A percentile compares a stretch with the other conserved stretches of the same genome.
phyloP scores from a whole-genome alignment of 2,797 vertebrate species.

The Aldrovandia affinis region DNA sequence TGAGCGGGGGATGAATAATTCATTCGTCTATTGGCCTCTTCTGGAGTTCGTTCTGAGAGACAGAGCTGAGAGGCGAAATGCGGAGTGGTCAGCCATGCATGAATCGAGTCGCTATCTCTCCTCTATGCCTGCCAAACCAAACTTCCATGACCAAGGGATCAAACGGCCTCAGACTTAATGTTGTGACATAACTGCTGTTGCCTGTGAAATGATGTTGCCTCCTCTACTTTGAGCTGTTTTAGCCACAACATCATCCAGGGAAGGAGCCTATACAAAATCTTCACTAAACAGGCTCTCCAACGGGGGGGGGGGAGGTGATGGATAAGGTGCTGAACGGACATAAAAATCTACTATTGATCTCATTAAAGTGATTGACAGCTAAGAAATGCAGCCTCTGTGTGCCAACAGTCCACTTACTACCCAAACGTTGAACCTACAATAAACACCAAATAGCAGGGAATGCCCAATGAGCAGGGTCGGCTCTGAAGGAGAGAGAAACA shows the following conservation, averaged over 20 bases:
- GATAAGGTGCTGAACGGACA: background rate
- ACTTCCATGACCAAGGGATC: conserved; percentile 43
- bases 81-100: conserved; percentile 42
- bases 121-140: conserved; percentile 37
- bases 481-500: background rate
- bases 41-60: conserved; percentile 28
- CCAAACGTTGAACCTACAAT: background rate
- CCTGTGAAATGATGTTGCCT: background rate
- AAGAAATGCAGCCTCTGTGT: background rate
- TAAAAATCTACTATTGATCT: background rate
- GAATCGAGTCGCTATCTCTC: conserved; percentile 39
- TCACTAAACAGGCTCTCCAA: background rate
- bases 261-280: background rate
- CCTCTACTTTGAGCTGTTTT: background rate
- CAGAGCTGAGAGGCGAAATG: background rate
- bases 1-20: conserved; percentile 54
- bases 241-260: conserved; percentile 12
- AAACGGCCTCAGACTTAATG: conserved; percentile 27
- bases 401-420: background rate
- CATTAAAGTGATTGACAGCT: background rate
- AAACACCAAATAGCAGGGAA: background rate
- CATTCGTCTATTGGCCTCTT: conserved; percentile 43
- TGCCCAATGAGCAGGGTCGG: background rate
- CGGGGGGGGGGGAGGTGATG: background rate
- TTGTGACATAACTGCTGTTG: conserved; percentile 7